phyloP scores from a whole-genome alignment of 1,140 invertebrate species.

The Hylaeus volcanicus region DNA sequence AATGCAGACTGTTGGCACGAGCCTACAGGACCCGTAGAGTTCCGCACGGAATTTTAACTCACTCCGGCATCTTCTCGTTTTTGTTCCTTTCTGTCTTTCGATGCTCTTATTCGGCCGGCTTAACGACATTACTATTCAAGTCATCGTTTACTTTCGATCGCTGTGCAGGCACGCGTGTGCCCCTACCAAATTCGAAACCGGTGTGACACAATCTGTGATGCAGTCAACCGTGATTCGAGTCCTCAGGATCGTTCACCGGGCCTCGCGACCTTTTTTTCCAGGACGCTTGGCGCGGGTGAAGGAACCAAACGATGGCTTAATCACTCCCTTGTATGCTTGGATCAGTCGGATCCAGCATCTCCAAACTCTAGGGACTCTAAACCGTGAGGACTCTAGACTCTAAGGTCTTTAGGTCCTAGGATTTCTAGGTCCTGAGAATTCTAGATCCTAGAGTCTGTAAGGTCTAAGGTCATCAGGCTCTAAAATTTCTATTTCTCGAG shows the following conservation, averaged over 20 bases:
- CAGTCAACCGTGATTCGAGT: conserved; percentile 63
- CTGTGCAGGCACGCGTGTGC: conserved; percentile 60
- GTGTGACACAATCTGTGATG: conserved; percentile 67
- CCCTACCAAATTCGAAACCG: conserved; percentile 69
- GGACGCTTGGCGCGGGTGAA: not conserved
- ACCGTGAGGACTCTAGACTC: too few relatives aligned
- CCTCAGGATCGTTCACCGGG: conserved; percentile 28
- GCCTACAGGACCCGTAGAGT: conserved; percentile 40
- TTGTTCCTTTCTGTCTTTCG: conserved; percentile 4
- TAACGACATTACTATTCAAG: conserved; percentile 73
- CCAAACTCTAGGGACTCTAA: too few relatives aligned
- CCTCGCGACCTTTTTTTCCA: not conserved
- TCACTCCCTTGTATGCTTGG: not conserved
- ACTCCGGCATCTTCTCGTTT: conserved; percentile 8
- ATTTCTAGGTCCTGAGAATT: too few relatives aligned
- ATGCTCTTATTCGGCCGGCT: conserved; percentile 42
- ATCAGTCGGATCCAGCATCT: too few relatives aligned
- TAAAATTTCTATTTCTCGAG: too few relatives aligned
- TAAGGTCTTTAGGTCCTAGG: too few relatives aligned
- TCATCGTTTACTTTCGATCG: conserved; percentile 75
- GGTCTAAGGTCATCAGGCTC: too few relatives aligned
- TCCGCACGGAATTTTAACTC: conserved; percentile 71
- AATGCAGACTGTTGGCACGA: conserved; percentile 56
- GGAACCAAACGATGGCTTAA: conserved; percentile 8
- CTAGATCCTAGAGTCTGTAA: too few relatives aligned